Evolutionary conservation across 2,888 invertebrate species (phyloP), one percentile per base, ranked within the genome.

Genomic region (Cerastis leucographa): DNA sequence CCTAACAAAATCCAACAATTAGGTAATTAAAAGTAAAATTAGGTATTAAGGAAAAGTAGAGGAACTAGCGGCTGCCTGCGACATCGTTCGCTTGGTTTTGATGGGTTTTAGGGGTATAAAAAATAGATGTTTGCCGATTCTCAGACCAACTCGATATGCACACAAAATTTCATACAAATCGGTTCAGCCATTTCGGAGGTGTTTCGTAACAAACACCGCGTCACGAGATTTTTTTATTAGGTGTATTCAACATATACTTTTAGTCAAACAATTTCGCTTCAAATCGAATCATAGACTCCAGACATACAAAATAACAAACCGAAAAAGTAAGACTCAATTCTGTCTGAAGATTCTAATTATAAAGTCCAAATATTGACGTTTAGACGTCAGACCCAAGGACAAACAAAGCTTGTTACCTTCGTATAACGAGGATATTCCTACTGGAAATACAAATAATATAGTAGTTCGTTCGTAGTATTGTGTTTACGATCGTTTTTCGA

Each of bases 401-500:
- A 81, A 78, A 54, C 74, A 44, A 22, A 19, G 25, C 29, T 70
- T 40, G 25, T 29, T 78, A 80, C 74, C 81, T 74, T 81, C n/a
- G 46, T 42, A 62, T 19, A 40, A 62, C 40, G 81, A 74, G 40
- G 46, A 62, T 72, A 73, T 22, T 72, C 22, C 42, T 2, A 65
- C 42, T 65, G 25, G 11, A 65, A 35, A 80, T 56, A 73, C 11
- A 80, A 17, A 9, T 56, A 59, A 73, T 72, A 80, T 17, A 42
- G 73, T 25, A 42, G 65, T 25, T 66, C 29, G n/a, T 51, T 75
- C 44, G 66, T 67, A 81, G 61, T 83, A 78, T 29, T 54, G 40
- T 71, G 74, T 84, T 80, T 74, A 86, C 80, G 84, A 65, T 54
- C 54, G 67, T 74, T 76, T 68, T 70, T 73, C 17, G 62, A 74